Evolutionary conservation across 2,888 invertebrate genomes (phyloP), one percentile per base, ranked within the genome.

Genomic region (Caenorhabditis macrosperma): DNA sequence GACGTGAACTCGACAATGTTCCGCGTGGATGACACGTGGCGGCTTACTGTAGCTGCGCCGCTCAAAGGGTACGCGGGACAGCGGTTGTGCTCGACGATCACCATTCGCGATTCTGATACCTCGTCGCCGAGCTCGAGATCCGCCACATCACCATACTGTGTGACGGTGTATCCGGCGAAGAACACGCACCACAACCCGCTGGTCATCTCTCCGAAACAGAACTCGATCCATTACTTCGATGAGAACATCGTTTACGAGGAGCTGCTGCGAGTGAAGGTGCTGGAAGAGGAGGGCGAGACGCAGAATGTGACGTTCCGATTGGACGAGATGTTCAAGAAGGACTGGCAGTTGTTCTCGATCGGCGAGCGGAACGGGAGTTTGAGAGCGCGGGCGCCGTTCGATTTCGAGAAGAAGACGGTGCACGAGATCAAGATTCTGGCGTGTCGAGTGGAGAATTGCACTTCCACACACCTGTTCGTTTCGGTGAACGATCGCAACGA

Each of bases 401-500:
- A 86, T 63, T 87, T 85, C 46, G 87, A 87, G 66, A 84, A 85
- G 50, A 85, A 85, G 35, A 81, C 79, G 1, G 85, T 86, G 20
- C 85, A 86, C 52, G 82, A 86, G 74, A 60, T 87, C 24, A 81
- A 78, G 69, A 68, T 79, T 26, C 59, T 78, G 12, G 77, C 84
- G 0, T 84, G 84, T 41, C 72, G 82, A 1, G 41, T 61, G 0
- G 60, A 81, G 24, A 83, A 85, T 41, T 85, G 85, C 41, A 64
- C 83, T n/a, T 80, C 82, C 10, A 77, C 80, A 0, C 82, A 82
- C 60, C 44, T 85, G 0, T 85, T 85, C 77, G 78, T 85, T 26
- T 85, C 85, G 1, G 82, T 87, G 38, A 84, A 86, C 44, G 86
- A 86, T 60, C 60, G 82, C 7, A 87, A 87, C 57, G 86, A 86